Evolutionary conservation across 2,113 vertebrate genomes (phyloP).

Genomic region (Tympanuchus pallidicinctus): DNA sequence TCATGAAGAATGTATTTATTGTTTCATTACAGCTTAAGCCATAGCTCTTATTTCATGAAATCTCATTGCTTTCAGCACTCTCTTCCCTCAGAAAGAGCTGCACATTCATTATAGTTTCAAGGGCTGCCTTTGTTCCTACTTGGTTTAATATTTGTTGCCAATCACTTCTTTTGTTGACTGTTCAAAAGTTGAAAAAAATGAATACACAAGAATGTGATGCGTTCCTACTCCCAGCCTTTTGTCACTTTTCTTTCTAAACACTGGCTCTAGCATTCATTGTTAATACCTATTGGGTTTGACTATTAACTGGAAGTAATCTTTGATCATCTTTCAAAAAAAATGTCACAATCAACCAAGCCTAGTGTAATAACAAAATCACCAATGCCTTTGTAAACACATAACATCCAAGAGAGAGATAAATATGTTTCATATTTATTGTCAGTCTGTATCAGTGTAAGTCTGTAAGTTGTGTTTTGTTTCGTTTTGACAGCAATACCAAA

Average conservation of each 20-base stretch:
- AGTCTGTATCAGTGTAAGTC: background rate
- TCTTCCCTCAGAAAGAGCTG: background rate
- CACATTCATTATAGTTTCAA: slow-evolving; percentile 42
- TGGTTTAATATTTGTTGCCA: slow-evolving; percentile 47
- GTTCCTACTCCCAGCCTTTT: background rate
- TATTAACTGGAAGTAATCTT: slow-evolving; percentile 15
- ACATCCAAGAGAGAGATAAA: background rate
- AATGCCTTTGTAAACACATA: background rate
- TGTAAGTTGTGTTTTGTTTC: slow-evolving; percentile 6
- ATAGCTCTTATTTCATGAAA: background rate
- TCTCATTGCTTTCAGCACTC: slow-evolving; percentile 22
- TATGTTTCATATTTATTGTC: background rate
- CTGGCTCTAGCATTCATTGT: background rate
- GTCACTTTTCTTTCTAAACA: slow-evolving; percentile 1
- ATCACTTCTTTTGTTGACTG: slow-evolving; percentile 39
- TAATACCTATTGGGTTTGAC: background rate
- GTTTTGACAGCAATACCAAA: slow-evolving; percentile 41
- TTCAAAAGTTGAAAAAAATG: slow-evolving; percentile 31
- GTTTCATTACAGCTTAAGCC: slow-evolving; percentile 37
- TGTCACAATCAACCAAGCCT: background rate
- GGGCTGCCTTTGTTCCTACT: slow-evolving; percentile 16
- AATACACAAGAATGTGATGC: background rate
- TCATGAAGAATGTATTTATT: background rate
- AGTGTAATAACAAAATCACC: background rate
- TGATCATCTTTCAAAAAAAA: slow-evolving; percentile 23